Conservation (phyloP, 2,113 vertebrate genomes). For the Athene cunicularia region DNA sequence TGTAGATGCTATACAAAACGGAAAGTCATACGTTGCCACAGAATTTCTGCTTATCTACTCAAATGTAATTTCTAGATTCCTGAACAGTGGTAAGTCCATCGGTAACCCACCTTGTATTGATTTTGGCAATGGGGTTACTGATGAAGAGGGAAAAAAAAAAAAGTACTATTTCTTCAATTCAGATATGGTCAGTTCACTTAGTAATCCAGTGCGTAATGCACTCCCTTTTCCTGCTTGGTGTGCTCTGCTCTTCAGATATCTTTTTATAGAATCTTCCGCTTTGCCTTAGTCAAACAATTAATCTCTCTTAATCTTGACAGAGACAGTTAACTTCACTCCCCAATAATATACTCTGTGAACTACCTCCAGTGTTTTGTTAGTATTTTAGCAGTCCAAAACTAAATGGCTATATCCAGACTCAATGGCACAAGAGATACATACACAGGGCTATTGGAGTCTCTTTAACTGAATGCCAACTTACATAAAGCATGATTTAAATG, state of each 20-base stretch:
- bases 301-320: slow-evolving; percentile 24
- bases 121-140: background rate
- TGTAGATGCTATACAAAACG: background rate
- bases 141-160: background rate
- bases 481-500: slow-evolving; percentile 35
- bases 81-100: background rate
- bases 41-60: background rate
- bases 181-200: background rate
- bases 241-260: background rate
- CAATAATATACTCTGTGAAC: background rate
- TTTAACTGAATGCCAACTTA: background rate
- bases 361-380: background rate
- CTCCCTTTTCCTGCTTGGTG: background rate
- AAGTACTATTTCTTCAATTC: background rate
- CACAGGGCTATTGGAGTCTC: background rate
- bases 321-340: background rate
- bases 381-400: background rate
- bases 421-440: background rate
- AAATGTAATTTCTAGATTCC: background rate
- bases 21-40: background rate
- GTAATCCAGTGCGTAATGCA: background rate
- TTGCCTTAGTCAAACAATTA: background rate
- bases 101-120: accelerated
- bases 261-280: background rate
- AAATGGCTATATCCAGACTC: background rate